phyloP scores from a whole-genome alignment of 2,113 vertebrate genomes.

The Microtus montanus region DNA sequence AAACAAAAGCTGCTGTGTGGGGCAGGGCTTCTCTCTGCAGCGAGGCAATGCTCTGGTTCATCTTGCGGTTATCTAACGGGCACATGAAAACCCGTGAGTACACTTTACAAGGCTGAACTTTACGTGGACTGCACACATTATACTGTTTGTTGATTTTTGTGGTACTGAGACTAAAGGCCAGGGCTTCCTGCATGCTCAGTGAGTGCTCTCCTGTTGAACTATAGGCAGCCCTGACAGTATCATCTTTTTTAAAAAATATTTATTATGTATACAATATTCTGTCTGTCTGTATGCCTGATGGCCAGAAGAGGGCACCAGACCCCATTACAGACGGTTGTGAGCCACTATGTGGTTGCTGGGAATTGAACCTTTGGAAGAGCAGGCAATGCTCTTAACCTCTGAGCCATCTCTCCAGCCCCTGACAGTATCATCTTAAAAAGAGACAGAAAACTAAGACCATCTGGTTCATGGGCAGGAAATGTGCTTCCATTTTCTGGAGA shows the following conservation, averaged over 20 bases:
- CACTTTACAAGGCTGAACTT: not conserved
- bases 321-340: no score
- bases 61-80: not conserved
- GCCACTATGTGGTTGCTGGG: no score
- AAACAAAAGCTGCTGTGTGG: not conserved
- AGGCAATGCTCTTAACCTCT: no score
- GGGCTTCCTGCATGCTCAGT: not conserved
- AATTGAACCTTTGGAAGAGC: no score
- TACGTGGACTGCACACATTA: not conserved
- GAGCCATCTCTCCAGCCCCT: no score
- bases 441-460: not conserved
- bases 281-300: no score
- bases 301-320: no score
- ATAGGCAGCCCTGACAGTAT: not conserved
- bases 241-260: not conserved
- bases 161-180: not conserved
- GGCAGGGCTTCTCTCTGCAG: not conserved
- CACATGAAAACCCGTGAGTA: not conserved
- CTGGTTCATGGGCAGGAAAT: not conserved
- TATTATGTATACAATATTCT: no score
- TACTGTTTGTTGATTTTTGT: not conserved
- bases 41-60: not conserved
- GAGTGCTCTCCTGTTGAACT: not conserved
- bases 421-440: not conserved
- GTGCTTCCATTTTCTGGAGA: not conserved